These are phyloP conservation scores for Tolmerus cingulatus DNA, from an alignment of 2,888 invertebrate genomes.

Conservation along the genomic window DNA sequence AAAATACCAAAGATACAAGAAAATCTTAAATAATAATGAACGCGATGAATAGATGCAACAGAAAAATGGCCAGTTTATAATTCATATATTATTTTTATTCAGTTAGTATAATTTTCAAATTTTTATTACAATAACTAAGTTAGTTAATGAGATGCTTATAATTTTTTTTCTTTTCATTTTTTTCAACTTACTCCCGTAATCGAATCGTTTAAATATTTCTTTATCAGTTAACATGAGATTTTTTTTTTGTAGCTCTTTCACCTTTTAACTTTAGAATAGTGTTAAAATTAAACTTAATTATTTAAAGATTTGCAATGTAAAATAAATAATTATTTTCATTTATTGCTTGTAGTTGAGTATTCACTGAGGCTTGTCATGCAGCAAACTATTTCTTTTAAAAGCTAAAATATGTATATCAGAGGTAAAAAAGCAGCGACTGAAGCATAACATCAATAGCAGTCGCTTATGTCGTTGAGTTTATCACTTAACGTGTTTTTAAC, in stretches of 20 bases:
- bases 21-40: background rate
- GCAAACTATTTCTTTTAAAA: too few relatives aligned
- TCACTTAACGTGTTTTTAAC: too few relatives aligned
- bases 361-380: background rate
- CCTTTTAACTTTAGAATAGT: background rate
- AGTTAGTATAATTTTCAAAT: slow-evolving; percentile 32
- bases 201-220: background rate
- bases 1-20: too few relatives aligned
- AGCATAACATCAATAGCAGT: too few relatives aligned
- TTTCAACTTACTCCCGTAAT: background rate
- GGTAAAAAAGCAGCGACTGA: background rate
- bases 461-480: too few relatives aligned
- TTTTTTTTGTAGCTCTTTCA: background rate
- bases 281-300: background rate
- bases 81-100: slow-evolving; percentile 15
- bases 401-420: background rate
- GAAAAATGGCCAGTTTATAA: background rate
- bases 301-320: background rate
- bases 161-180: background rate
- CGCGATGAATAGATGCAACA: background rate
- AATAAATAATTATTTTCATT: background rate
- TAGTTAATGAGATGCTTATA: slow-evolving; percentile 10
- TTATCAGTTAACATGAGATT: slow-evolving; percentile 24
- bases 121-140: slow-evolving; percentile 34
- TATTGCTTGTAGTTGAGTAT: background rate